Conservation (phyloP, 2,113 vertebrate genomes). For the Semnornis frantzii region DNA sequence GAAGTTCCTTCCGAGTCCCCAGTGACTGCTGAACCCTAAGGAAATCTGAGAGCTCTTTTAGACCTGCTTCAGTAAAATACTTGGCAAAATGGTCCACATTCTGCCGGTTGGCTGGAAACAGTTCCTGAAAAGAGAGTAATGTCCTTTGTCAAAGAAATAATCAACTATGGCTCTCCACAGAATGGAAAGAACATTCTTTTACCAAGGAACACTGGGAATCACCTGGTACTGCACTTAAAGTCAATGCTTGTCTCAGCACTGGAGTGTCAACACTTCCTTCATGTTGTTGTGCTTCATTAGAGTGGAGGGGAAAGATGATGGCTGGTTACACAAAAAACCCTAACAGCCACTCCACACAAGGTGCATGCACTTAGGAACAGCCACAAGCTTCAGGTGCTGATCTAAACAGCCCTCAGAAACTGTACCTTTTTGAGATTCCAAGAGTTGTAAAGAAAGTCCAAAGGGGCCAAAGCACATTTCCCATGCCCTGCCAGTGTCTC, state of each 20-base stretch:
- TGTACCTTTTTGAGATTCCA: not conserved
- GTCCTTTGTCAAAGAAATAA: not conserved
- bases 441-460: not conserved
- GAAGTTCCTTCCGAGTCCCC: conserved; percentile 91
- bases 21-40: conserved; percentile 87
- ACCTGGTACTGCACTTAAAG: not conserved
- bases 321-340: not conserved
- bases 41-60: conserved; percentile 92
- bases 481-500: not conserved
- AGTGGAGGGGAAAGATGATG: not conserved
- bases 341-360: not conserved
- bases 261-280: not conserved
- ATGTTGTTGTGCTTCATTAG: not conserved
- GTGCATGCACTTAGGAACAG: not conserved
- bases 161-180: not conserved
- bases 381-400: not conserved
- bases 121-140: conserved; percentile 77
- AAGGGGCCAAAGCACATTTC: not conserved
- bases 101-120: conserved; percentile 91
- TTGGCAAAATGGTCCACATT: conserved; percentile 92
- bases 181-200: not conserved
- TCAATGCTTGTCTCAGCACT: not conserved
- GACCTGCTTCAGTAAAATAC: conserved; percentile 89
- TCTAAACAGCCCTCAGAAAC: not conserved
- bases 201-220: not conserved